These are phyloP conservation scores for Drosophila oshimai DNA, from an alignment of 1,140 invertebrate genomes.

Conservation along the genomic window DNA sequence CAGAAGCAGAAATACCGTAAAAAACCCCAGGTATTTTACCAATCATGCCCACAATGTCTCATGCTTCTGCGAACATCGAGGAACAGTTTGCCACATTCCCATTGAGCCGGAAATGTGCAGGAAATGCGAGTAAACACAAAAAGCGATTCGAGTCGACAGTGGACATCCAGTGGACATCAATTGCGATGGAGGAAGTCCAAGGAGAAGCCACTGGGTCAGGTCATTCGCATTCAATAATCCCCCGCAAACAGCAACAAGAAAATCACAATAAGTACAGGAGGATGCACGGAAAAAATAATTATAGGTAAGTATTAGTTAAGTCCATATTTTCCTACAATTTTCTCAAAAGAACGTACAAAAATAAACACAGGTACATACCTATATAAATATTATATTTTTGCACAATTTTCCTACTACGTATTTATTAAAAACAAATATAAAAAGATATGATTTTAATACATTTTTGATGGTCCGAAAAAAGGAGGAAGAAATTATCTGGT, in stretches of 20 bases:
- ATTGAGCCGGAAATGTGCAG: constrained; percentile 55
- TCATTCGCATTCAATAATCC: constrained; percentile 42
- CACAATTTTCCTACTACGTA: too few relatives aligned
- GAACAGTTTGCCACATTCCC: constrained; percentile 43
- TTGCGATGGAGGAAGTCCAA: background rate
- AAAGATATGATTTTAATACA: too few relatives aligned
- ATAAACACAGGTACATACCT: too few relatives aligned
- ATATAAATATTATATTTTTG: too few relatives aligned
- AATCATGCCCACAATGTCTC: constrained; percentile 55
- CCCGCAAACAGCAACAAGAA: constrained; percentile 22
- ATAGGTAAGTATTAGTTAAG: background rate
- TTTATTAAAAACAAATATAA: too few relatives aligned
- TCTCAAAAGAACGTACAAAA: too few relatives aligned
- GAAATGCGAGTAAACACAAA: constrained; percentile 47
- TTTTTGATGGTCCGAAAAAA: too few relatives aligned
- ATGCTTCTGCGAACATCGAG: constrained; percentile 8
- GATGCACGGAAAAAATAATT: background rate
- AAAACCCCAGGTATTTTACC: constrained; percentile 32
- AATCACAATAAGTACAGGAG: constrained; percentile 15
- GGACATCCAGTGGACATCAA: constrained; percentile 21
- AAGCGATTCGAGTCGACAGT: constrained; percentile 37
- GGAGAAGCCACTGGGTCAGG: constrained; percentile 27
- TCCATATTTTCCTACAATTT: too few relatives aligned
- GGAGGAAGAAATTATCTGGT: too few relatives aligned
- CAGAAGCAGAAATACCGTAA: background rate